phyloP scores from a whole-genome alignment of 1,140 invertebrate genomes.

The Anthonomus grandis region DNA sequence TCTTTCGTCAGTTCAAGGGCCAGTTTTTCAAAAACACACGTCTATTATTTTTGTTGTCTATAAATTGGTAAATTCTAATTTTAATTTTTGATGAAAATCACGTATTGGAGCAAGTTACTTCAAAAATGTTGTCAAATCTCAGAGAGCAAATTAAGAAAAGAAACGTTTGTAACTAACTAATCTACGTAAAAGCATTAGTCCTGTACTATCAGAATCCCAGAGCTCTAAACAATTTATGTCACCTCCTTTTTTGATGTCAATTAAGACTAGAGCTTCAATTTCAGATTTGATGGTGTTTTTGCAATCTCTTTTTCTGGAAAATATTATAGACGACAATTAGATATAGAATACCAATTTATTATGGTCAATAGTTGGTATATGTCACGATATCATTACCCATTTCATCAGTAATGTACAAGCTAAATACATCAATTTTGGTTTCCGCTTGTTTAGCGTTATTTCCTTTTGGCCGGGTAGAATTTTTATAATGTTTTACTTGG shows the following conservation, averaged over 20 bases:
- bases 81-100: slow-evolving; percentile 3
- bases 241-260: slow-evolving; percentile 14
- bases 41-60: slow-evolving; percentile 10
- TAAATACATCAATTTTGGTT: not conserved
- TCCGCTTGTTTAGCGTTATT: slow-evolving; percentile 1
- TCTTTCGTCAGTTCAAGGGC: slow-evolving; percentile 1
- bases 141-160: slow-evolving; percentile 41
- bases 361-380: slow-evolving; percentile 3
- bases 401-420: slow-evolving; percentile 1
- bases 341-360: too few relatives aligned
- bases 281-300: slow-evolving; percentile 4
- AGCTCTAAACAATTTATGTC: slow-evolving; percentile 14
- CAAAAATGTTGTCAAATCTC: slow-evolving; percentile 36
- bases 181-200: slow-evolving; percentile 37
- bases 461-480: not conserved
- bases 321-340: slow-evolving; percentile 9
- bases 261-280: slow-evolving; percentile 11
- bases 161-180: slow-evolving; percentile 39
- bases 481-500: slow-evolving; percentile 1
- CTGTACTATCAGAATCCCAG: not conserved
- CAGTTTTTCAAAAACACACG: slow-evolving; percentile 37
- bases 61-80: slow-evolving; percentile 41
- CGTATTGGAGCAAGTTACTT: slow-evolving; percentile 18
- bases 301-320: slow-evolving; percentile 16
- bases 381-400: slow-evolving; percentile 2